phyloP scores from a whole-genome alignment of 2,113 vertebrate species.

The Nematolebias whitei region DNA sequence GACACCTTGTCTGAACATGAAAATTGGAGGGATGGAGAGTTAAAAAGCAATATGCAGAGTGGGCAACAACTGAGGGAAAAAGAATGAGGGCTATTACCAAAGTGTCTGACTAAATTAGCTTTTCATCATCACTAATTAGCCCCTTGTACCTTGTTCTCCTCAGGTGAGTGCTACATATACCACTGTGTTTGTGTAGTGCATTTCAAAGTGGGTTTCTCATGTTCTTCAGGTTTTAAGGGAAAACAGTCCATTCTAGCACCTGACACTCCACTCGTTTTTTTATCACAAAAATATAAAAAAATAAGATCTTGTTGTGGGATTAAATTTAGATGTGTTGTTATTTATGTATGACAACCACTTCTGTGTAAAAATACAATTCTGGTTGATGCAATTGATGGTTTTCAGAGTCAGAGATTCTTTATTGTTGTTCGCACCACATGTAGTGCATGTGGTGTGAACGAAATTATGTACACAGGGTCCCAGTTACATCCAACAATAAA shows the following conservation, averaged over 20 bases:
- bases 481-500: too few relatives aligned
- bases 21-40: slow-evolving; percentile 54
- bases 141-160: slow-evolving; percentile 68
- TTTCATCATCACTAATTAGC: slow-evolving; percentile 80
- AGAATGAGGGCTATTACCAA: slow-evolving; percentile 66
- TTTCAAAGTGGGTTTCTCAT: slow-evolving; percentile 7
- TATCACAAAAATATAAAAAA: background rate
- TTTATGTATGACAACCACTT: too few relatives aligned
- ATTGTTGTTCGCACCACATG: too few relatives aligned
- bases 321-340: background rate
- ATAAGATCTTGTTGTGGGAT: too few relatives aligned
- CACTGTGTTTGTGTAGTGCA: slow-evolving; percentile 42
- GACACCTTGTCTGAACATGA: slow-evolving; percentile 66
- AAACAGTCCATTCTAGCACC: background rate
- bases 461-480: too few relatives aligned
- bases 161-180: slow-evolving; percentile 68
- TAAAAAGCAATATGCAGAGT: slow-evolving; percentile 38
- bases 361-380: too few relatives aligned
- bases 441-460: too few relatives aligned
- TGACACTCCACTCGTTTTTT: background rate
- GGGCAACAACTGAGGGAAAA: slow-evolving; percentile 15
- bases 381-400: too few relatives aligned
- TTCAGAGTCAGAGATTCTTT: too few relatives aligned
- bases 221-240: slow-evolving; percentile 14
- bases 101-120: slow-evolving; percentile 79